Percentiles rank a stretch among this genome's conserved stretches.
phyloP scores from a whole-genome alignment of 2,113 vertebrate genomes.

The Centropus bengalensis region DNA sequence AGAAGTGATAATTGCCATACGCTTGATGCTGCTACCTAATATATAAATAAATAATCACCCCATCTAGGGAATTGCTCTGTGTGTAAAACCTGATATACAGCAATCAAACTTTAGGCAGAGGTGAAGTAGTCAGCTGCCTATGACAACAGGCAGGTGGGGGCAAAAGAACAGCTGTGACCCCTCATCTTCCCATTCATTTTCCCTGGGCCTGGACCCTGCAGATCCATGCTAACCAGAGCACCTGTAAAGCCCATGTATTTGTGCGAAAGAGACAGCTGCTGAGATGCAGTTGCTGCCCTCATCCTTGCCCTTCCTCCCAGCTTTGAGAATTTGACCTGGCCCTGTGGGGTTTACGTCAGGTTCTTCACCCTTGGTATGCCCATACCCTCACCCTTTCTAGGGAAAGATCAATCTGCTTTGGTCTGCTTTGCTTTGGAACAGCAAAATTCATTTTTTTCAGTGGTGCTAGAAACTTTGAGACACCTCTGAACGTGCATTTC shows the following conservation, averaged over 20 bases:
- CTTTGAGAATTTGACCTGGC: background rate
- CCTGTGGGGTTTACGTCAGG: background rate
- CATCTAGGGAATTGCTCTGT: background rate
- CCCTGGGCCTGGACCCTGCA: background rate
- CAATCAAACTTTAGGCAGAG: background rate
- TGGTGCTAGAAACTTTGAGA: background rate
- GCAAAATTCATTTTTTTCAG: background rate
- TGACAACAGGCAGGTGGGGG: background rate
- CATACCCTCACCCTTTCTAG: background rate
- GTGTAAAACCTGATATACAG: background rate
- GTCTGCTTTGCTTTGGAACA: background rate
- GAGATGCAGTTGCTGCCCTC: background rate
- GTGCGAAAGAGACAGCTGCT: background rate
- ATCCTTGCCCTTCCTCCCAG: background rate
- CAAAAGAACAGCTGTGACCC: background rate
- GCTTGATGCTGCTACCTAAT: background rate
- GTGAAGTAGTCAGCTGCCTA: background rate
- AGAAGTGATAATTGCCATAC: background rate
- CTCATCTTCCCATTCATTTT: background rate
- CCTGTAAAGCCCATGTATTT: background rate
- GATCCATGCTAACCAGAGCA: fast-evolving
- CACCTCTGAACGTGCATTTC: background rate
- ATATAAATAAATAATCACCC: background rate
- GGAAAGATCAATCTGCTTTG: background rate
- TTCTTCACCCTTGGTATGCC: background rate